A percentile compares a stretch with the other conserved stretches of the same genome.
These are phyloP conservation scores for Forbesichthys agassizii DNA, from an alignment of 2,113 vertebrate species.

Conservation along the genomic window DNA sequence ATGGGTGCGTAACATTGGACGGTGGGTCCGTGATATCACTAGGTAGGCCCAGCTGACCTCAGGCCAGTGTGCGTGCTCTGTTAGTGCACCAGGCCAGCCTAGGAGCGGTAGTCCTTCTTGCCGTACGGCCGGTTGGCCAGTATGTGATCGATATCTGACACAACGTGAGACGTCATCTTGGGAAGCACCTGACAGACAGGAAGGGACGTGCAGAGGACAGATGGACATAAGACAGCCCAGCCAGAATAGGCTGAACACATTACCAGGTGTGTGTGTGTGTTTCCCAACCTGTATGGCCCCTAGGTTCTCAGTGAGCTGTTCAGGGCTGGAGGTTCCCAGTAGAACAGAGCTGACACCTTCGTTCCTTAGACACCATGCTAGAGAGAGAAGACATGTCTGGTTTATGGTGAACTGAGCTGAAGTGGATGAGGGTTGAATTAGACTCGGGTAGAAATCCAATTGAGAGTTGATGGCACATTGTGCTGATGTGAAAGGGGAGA, in stretches of 20 bases:
- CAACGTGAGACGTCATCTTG: conserved; percentile 96
- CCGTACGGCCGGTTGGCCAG: conserved; percentile 93
- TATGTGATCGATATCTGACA: conserved; percentile 94
- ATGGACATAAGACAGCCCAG: background rate
- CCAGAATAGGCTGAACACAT: background rate
- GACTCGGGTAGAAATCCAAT: background rate
- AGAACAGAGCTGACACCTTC: conserved; percentile 98
- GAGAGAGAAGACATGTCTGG: background rate
- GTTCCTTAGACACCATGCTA: conserved; percentile 96
- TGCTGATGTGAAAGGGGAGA: too few species aligned
- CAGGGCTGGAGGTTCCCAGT: conserved; percentile 92
- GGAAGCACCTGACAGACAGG: conserved; percentile 86
- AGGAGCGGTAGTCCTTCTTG: conserved; percentile 97
- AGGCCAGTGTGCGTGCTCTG: background rate
- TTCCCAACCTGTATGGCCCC: conserved; percentile 93
- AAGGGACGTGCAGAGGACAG: background rate
- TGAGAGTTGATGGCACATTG: background rate
- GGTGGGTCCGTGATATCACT: conserved; percentile 22
- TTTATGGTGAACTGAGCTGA: background rate
- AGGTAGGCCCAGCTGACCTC: conserved; percentile 28
- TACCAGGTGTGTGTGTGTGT: background rate
- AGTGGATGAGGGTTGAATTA: background rate
- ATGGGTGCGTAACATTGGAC: conserved; percentile 24
- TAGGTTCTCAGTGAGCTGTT: conserved; percentile 96
- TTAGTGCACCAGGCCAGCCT: conserved; percentile 58